phyloP scores from a whole-genome alignment of 1,140 invertebrate genomes.

The Ctenoplectra terminalis region DNA sequence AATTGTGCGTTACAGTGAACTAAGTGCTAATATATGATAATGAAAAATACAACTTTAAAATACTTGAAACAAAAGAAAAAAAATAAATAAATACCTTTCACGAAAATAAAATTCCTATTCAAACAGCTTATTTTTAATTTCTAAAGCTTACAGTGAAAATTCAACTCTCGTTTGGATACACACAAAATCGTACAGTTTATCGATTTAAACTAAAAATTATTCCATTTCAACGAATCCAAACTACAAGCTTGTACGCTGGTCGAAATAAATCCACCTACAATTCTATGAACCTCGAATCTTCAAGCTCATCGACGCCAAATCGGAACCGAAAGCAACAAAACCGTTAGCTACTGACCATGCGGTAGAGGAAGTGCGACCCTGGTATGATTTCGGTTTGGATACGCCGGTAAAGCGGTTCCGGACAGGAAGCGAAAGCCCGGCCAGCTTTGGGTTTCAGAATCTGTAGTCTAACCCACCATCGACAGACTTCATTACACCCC shows the following conservation, averaged over 20 bases:
- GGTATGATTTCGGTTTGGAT: conserved; percentile 62
- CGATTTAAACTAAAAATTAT: neutral
- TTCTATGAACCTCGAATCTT: conserved; percentile 17
- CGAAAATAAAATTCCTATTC: too few species aligned
- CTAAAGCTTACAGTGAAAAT: too few species aligned
- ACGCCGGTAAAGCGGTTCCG: conserved; percentile 60
- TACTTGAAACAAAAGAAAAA: too few species aligned
- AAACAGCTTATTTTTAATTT: too few species aligned
- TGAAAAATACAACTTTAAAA: too few species aligned
- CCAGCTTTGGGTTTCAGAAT: conserved; percentile 49
- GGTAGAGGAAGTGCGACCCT: conserved; percentile 58
- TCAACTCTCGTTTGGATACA: too few species aligned
- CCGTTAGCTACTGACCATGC: conserved; percentile 34
- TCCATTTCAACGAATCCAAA: too few species aligned
- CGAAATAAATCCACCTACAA: neutral
- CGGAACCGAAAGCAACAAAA: conserved; percentile 37
- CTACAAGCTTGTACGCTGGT: neutral
- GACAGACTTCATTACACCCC: conserved; percentile 60
- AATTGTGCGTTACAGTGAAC: too few species aligned
- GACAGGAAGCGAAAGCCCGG: conserved; percentile 54
- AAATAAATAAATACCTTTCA: too few species aligned
- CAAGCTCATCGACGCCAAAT: neutral
- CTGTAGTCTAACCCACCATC: conserved; percentile 6
- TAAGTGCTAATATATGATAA: too few species aligned
- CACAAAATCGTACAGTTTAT: neutral